Evolutionary conservation across 1,140 invertebrate species (phyloP).

Genomic region (Drosophila virilis): DNA sequence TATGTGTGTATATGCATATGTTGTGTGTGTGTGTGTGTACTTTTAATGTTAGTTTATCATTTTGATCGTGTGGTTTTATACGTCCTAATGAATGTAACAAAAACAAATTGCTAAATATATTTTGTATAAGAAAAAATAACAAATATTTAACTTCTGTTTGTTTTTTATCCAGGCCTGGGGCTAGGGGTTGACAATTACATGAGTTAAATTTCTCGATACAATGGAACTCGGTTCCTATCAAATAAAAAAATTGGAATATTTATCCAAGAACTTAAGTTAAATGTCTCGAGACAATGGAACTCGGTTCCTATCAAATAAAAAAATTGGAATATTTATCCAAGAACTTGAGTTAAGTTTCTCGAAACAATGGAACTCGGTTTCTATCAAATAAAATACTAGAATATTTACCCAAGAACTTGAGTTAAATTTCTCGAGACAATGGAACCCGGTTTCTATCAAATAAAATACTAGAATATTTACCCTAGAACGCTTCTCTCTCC

Average conservation of each 20-base stretch:
- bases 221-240: too few relatives aligned
- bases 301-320: too few relatives aligned
- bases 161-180: neutral
- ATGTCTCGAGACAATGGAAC: too few relatives aligned
- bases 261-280: too few relatives aligned
- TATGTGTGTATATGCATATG: slow-evolving; percentile 15
- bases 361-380: too few relatives aligned
- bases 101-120: slow-evolving; percentile 67
- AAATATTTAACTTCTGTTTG: neutral
- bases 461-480: neutral
- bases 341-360: neutral
- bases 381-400: too few relatives aligned
- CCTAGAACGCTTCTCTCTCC: neutral
- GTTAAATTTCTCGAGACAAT: too few relatives aligned
- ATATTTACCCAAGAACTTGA: neutral
- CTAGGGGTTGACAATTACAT: neutral
- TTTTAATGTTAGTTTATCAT: slow-evolving; percentile 52
- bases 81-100: slow-evolving; percentile 65
- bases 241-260: too few relatives aligned
- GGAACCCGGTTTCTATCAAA: too few relatives aligned
- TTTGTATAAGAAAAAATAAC: slow-evolving; percentile 55
- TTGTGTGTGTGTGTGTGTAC: slow-evolving; percentile 8
- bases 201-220: too few relatives aligned
- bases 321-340: too few relatives aligned
- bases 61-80: slow-evolving; percentile 60